Evolutionary conservation across 64 coral and sea anemone genomes (phyloP).

Genomic region (Trachythela sp.): DNA sequence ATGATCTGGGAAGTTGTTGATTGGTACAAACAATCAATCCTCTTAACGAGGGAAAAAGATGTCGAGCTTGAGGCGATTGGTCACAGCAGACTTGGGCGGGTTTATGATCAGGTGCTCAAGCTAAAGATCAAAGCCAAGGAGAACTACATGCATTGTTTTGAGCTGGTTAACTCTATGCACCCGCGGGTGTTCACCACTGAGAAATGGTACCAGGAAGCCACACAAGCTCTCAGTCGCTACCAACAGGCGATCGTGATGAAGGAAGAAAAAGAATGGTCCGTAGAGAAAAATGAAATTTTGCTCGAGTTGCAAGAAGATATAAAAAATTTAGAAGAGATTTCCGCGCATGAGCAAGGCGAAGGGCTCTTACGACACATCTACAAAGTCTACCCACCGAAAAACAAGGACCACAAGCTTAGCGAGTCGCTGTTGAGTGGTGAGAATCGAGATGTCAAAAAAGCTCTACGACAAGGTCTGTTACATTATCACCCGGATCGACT

Average conservation of each 20-base stretch:
- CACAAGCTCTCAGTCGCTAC: background rate
- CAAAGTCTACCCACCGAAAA: constrained; percentile 9
- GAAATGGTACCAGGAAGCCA: constrained; percentile 14
- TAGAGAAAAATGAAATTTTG: background rate
- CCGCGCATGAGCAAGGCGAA: background rate
- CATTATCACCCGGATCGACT: constrained; percentile 14
- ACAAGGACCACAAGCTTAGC: background rate
- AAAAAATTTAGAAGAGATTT: background rate
- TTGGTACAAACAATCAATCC: constrained; percentile 3
- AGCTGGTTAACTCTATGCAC: constrained; percentile 1
- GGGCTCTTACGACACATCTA: background rate
- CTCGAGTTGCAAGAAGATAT: background rate
- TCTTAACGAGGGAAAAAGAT: background rate
- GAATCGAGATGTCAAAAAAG: background rate
- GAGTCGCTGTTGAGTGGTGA: background rate
- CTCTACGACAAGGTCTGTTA: background rate
- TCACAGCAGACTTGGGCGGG: background rate
- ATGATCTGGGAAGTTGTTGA: constrained; percentile 14
- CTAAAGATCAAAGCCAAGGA: background rate
- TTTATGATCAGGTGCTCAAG: constrained; percentile 10
- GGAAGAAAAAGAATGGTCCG: background rate
- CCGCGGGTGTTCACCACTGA: background rate
- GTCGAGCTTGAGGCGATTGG: constrained; percentile 13
- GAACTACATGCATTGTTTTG: background rate
- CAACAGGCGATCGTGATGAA: background rate